Conservation (phyloP, 2,113 vertebrate genomes). For the Myotis lucifugus region DNA sequence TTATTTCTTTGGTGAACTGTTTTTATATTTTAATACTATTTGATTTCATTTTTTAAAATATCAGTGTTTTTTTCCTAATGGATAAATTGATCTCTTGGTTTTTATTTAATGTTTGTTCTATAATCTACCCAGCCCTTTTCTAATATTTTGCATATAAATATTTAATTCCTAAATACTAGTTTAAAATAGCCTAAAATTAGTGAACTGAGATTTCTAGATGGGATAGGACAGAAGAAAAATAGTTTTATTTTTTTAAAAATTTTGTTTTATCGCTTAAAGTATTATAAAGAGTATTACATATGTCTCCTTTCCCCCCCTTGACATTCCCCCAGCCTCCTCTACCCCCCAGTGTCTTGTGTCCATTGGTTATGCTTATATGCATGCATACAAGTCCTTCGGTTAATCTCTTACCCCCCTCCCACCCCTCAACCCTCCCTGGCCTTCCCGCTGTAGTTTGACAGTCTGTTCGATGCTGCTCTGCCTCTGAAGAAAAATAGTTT, state of each 20-base stretch:
- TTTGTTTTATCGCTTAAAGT: no score
- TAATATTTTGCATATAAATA: conserved; percentile 38
- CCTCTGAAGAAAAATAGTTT: conserved; percentile 26
- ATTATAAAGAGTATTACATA: no score
- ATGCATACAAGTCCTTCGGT: no score
- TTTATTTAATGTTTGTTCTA: conserved; percentile 48
- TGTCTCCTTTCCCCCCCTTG: no score
- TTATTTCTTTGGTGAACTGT: conserved; percentile 50
- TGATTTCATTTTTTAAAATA: conserved; percentile 41
- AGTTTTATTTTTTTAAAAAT: background rate
- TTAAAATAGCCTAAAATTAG: conserved; percentile 43
- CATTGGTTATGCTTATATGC: no score
- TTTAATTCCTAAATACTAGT: conserved; percentile 39
- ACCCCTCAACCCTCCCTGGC: no score
- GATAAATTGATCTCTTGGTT: background rate
- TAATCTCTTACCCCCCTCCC: no score
- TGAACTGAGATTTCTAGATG: conserved; percentile 39
- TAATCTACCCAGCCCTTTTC: background rate
- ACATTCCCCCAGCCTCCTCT: no score
- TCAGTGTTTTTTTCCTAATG: conserved; percentile 14
- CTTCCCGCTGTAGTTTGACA: no score
- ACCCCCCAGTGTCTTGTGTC: no score
- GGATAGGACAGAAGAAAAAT: conserved; percentile 37
- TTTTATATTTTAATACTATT: conserved; percentile 60
- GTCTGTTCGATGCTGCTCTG: no score